Evolutionary conservation across 2,888 invertebrate species (phyloP), one percentile per base, ranked within the genome.

Genomic region (Lycocerus yunnanus): DNA sequence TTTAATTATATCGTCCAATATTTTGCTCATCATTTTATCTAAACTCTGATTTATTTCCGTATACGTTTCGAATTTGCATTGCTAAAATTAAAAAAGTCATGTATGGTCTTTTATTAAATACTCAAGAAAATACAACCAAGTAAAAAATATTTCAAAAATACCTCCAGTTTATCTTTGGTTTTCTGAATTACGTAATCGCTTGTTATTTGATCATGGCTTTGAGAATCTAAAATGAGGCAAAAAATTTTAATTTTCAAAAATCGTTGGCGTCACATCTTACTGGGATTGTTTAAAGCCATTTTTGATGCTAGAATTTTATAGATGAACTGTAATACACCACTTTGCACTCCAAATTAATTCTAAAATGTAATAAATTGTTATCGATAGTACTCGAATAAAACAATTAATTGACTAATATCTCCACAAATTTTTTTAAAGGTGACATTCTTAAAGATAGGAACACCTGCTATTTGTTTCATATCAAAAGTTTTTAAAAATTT

Each of bases 101-200:
- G 15, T 59, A 58, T 9, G 8, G 8, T 8, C 9, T 27, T 27
- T 27, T 13, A 3, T 21, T 9, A 21, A 9, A 18, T 4, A 18
- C 3, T 3, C 2, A 18, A 18, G 18, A 18, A 5, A 20, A 20
- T 20, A 58, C n/a, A 1, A 15, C 14, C 15, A 10, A 16, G 1
- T 11, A 15, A 60, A 60, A 16, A 60, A 61, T n/a, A 18, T 27
- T 21, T 11, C 27, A 6, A 61, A 60, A 21, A 9, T 69, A 75
- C 75, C 67, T 72, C 72, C 20, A 75, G 66, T 14, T 72, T 72
- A 16, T 68, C 66, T 60, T 72, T 72, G 8, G 72, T 61, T 61
- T 59, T 72, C 15, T 69, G 58, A 16, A 72, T 16, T 58, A 58
- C 65, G 8, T 72, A 59, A 14, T 72, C 60, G 18, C 61, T 75